A percentile compares a stretch with the other conserved stretches of the same genome.
These are phyloP conservation scores for Sciurus carolinensis DNA, from an alignment of 2,797 vertebrate genomes.

Conservation along the genomic window DNA sequence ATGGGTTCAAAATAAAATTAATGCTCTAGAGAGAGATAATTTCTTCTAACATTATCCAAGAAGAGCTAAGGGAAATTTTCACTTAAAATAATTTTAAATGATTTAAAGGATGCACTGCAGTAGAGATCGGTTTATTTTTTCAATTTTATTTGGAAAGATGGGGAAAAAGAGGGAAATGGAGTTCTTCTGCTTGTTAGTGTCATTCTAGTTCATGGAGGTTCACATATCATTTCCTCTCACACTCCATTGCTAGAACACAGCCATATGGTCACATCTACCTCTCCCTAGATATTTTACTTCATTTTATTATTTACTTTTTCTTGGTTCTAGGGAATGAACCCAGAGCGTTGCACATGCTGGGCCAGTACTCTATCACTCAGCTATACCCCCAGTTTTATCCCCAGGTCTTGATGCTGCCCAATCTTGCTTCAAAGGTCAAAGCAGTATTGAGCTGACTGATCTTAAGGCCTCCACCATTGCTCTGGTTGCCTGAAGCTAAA, in stretches of 20 bases:
- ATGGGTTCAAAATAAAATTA: constrained; percentile 52
- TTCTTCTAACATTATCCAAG: neutral
- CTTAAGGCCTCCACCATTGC: neutral
- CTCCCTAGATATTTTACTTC: neutral
- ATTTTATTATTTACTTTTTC: neutral
- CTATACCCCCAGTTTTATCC: neutral
- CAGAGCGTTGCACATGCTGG: neutral
- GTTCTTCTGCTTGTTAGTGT: neutral
- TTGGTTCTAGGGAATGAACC: neutral
- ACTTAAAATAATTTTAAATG: constrained; percentile 46
- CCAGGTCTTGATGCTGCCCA: neutral
- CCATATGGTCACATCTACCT: neutral
- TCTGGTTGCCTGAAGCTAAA: neutral
- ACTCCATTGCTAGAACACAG: neutral
- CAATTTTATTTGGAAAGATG: constrained; percentile 18
- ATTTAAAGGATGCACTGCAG: constrained; percentile 9
- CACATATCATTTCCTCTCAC: neutral
- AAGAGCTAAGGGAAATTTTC: constrained; percentile 37
- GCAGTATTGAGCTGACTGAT: neutral
- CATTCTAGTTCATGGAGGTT: neutral
- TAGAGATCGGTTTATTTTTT: neutral
- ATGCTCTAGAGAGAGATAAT: neutral
- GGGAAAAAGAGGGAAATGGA: neutral
- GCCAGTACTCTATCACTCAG: neutral
- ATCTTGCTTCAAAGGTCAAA: constrained; percentile 16